phyloP scores from a whole-genome alignment of 2,797 vertebrate species.

The Acanthopagrus latus region DNA sequence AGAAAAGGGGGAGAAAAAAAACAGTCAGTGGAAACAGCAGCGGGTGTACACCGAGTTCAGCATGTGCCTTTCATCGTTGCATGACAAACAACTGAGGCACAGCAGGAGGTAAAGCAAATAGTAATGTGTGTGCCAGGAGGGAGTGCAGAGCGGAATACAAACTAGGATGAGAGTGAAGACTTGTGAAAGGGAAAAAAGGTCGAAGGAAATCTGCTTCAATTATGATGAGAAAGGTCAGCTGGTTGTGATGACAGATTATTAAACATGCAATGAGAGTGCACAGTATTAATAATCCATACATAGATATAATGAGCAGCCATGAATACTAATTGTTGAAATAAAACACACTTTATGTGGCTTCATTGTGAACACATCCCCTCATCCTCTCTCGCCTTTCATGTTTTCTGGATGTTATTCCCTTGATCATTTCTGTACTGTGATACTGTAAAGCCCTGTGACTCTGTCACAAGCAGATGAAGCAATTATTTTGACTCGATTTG shows the following conservation, averaged over 20 bases:
- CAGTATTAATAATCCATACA: constrained; percentile 61
- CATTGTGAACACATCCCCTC: not conserved
- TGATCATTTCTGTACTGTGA: constrained; percentile 16
- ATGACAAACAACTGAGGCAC: constrained; percentile 65
- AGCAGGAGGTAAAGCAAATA: constrained; percentile 60
- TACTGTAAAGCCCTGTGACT: constrained; percentile 18
- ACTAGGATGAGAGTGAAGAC: constrained; percentile 36
- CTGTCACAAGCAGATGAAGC: constrained; percentile 25
- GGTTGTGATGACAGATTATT: constrained; percentile 64
- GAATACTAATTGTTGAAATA: constrained; percentile 35
- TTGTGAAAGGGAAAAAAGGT: constrained; percentile 27
- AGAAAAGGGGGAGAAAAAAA: not conserved
- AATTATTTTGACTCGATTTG: constrained; percentile 60
- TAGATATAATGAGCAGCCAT: constrained; percentile 25
- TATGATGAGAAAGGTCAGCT: constrained; percentile 65
- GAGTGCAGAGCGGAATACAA: constrained; percentile 44
- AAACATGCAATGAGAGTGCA: constrained; percentile 42
- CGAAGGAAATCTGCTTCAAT: constrained; percentile 58
- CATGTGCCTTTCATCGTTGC: constrained; percentile 62
- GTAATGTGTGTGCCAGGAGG: constrained; percentile 47
- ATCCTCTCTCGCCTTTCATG: not conserved
- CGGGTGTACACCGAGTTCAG: constrained; percentile 65
- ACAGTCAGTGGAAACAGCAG: constrained; percentile 43
- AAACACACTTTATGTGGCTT: not conserved
- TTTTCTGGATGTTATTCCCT: constrained; percentile 27